phyloP scores from a whole-genome alignment of 2,888 invertebrate species.

The Rhamnusium bicolor region DNA sequence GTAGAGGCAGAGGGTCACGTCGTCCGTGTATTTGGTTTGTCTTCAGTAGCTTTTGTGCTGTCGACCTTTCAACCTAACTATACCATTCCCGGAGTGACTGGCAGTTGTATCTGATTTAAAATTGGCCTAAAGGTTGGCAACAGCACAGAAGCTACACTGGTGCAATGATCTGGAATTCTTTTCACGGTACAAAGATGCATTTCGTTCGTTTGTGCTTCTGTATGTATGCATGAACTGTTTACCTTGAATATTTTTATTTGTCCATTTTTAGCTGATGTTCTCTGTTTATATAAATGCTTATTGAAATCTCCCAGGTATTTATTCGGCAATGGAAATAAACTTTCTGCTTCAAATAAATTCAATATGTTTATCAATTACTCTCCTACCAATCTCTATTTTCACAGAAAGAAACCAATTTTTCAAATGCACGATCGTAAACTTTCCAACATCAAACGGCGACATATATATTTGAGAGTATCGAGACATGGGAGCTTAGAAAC shows the following conservation, averaged over 20 bases:
- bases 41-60: slow-evolving; percentile 41
- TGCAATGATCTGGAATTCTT: slow-evolving; percentile 36
- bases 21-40: slow-evolving; percentile 41
- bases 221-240: slow-evolving; percentile 27
- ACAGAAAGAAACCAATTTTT: slow-evolving; percentile 55
- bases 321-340: slow-evolving; percentile 36
- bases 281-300: slow-evolving; percentile 47
- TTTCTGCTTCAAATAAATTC: slow-evolving; percentile 11
- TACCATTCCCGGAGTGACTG: slow-evolving; percentile 10
- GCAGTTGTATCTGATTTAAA: slow-evolving; percentile 37
- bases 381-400: slow-evolving; percentile 48
- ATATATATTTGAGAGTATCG: slow-evolving; percentile 2
- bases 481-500: slow-evolving; percentile 33
- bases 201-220: slow-evolving; percentile 28
- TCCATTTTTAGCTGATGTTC: slow-evolving; percentile 45
- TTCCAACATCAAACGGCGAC: slow-evolving; percentile 48
- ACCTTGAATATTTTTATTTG: slow-evolving; percentile 51
- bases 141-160: slow-evolving; percentile 12
- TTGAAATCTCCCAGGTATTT: slow-evolving; percentile 54
- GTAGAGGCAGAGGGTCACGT: slow-evolving; percentile 8
- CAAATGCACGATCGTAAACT: slow-evolving; percentile 54
- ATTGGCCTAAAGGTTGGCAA: slow-evolving; percentile 32
- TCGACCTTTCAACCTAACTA: slow-evolving; percentile 34
- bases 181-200: slow-evolving; percentile 39
- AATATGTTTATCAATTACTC: slow-evolving; percentile 61